Conservation (phyloP, 2,113 vertebrate genomes). For the Tylochromis polylepis region DNA sequence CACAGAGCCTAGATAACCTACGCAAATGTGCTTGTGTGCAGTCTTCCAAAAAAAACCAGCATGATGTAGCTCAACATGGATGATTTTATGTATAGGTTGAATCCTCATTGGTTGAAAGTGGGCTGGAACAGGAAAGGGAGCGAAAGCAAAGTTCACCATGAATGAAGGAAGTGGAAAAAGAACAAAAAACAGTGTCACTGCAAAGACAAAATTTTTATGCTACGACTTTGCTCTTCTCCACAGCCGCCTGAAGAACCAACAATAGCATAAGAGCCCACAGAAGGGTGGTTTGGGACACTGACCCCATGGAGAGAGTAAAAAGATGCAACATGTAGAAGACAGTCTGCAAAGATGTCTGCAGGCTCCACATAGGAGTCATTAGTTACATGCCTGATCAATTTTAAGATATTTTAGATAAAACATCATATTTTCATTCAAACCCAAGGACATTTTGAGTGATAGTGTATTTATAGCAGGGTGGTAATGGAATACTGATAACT, state of each 20-base stretch:
- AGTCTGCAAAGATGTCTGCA: background rate
- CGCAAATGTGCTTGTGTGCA: background rate
- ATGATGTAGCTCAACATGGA: background rate
- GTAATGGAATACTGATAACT: constrained; percentile 38
- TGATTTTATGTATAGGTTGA: background rate
- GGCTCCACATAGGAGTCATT: background rate
- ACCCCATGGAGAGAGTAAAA: background rate
- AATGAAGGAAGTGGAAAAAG: background rate
- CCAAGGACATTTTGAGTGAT: background rate
- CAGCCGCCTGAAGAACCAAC: background rate
- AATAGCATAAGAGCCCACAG: rapidly evolving
- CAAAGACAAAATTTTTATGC: background rate
- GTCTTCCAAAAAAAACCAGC: background rate
- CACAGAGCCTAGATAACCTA: background rate
- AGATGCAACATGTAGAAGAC: background rate
- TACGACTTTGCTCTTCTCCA: background rate
- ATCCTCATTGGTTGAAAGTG: background rate
- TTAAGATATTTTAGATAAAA: background rate
- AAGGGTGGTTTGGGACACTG: background rate
- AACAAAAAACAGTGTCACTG: background rate
- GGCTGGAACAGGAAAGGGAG: background rate
- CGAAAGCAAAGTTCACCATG: background rate
- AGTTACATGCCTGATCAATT: background rate
- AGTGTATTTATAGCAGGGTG: background rate
- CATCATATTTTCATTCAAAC: background rate